phyloP scores from a whole-genome alignment of 64 coral and sea anemone species.

The Actinia tenebrosa region DNA sequence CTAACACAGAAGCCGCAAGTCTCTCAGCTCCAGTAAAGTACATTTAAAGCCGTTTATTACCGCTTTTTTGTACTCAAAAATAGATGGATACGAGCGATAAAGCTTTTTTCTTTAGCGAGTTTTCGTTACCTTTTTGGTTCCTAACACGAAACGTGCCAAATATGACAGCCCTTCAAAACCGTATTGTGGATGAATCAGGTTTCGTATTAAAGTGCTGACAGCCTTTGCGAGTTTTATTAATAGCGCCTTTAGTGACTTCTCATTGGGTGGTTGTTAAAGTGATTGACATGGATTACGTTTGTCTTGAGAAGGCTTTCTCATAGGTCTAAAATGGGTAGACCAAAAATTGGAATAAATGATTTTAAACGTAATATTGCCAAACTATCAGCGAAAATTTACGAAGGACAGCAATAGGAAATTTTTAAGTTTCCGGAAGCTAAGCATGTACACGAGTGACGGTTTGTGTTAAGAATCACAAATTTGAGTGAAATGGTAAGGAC shows the following conservation, averaged over 20 bases:
- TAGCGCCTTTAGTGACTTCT: constrained; percentile 33
- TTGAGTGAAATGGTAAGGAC: background rate
- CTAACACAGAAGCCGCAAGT: constrained; percentile 50
- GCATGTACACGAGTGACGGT: background rate
- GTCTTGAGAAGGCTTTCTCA: constrained; percentile 7
- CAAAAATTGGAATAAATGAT: background rate
- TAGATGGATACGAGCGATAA: background rate
- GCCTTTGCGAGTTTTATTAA: constrained; percentile 63
- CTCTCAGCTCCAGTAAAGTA: background rate
- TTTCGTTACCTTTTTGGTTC: background rate
- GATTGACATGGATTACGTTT: constrained; percentile 49
- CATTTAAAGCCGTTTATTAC: background rate
- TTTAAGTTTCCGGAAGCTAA: no score
- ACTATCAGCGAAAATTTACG: background rate
- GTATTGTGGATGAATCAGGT: constrained; percentile 6
- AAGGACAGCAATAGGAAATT: background rate
- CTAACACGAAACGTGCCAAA: constrained; percentile 17
- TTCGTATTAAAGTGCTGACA: constrained; percentile 51
- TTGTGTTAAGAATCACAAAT: background rate
- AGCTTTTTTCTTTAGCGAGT: background rate
- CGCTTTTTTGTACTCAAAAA: background rate
- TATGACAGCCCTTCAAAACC: background rate
- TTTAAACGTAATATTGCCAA: background rate
- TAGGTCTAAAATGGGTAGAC: background rate
- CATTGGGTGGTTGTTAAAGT: constrained; percentile 43